These are phyloP conservation scores for Oxyteleia sp. DNA, from an alignment of 2,888 invertebrate genomes.

Conservation along the genomic window DNA sequence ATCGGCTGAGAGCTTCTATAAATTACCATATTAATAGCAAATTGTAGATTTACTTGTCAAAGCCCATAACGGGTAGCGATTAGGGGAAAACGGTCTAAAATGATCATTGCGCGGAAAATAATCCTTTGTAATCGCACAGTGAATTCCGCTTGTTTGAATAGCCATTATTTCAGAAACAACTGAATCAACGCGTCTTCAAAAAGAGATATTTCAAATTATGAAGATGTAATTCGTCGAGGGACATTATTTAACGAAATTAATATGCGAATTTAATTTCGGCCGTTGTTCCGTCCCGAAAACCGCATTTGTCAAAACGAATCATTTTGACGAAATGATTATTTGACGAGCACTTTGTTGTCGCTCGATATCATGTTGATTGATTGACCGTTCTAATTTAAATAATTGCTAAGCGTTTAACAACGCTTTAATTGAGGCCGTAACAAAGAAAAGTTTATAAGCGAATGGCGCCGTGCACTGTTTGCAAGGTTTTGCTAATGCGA, in stretches of 20 bases:
- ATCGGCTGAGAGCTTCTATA: slow-evolving; percentile 36
- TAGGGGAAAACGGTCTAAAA: slow-evolving; percentile 10
- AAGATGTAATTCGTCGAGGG: too few relatives aligned
- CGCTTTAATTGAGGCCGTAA: slow-evolving; percentile 1
- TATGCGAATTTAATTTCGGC: background rate
- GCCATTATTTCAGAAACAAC: slow-evolving; percentile 10
- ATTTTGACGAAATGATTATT: slow-evolving; percentile 15
- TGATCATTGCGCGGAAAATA: slow-evolving; percentile 19
- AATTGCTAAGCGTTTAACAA: background rate
- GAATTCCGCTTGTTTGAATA: background rate
- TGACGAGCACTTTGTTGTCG: slow-evolving; percentile 12
- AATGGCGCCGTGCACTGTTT: background rate
- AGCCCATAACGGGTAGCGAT: slow-evolving; percentile 14
- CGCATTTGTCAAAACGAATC: slow-evolving; percentile 15
- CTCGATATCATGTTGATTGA: slow-evolving; percentile 9
- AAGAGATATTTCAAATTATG: too few relatives aligned
- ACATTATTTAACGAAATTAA: slow-evolving; percentile 11
- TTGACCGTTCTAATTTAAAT: slow-evolving; percentile 21
- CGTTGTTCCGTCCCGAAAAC: background rate
- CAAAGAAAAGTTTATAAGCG: background rate
- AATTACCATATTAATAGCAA: slow-evolving; percentile 53
- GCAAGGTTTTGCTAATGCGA: background rate
- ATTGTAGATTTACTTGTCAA: slow-evolving; percentile 30
- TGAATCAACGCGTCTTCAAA: too few relatives aligned
- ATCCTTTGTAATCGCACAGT: slow-evolving; percentile 20